Evolutionary conservation across 2,888 invertebrate genomes (phyloP).

Genomic region (Microchrysa polita): DNA sequence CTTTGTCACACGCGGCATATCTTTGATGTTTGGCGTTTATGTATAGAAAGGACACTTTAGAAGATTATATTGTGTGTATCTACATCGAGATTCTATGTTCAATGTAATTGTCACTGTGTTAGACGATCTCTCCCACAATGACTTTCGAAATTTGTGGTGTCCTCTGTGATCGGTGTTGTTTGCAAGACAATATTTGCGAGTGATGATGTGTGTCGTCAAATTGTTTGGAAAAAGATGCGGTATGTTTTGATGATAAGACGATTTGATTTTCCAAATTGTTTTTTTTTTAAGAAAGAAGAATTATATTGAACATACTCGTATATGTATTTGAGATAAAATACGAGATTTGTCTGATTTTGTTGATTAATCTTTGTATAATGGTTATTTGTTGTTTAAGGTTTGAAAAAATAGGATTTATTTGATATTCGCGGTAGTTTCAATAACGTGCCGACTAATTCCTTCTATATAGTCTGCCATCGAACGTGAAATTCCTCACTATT

Average conservation of each 20-base stretch:
- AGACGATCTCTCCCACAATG: constrained; percentile 18
- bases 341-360: no score
- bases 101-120: constrained; percentile 33
- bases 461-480: no score
- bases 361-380: no score
- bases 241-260: constrained; percentile 19
- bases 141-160: constrained; percentile 16
- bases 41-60: constrained; percentile 14
- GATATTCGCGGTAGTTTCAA: no score
- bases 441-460: no score
- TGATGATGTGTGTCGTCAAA: constrained; percentile 13
- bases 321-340: no score
- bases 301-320: no score
- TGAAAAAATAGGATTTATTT: no score
- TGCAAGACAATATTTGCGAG: constrained; percentile 17
- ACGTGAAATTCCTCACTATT: no score
- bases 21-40: constrained; percentile 24
- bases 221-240: constrained; percentile 33
- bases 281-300: no score
- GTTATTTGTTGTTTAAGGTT: no score
- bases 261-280: no score
- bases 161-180: neutral
- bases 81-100: constrained; percentile 16
- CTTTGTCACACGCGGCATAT: neutral
- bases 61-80: constrained; percentile 23